Conservation (phyloP, 53 echinoderm and acorn worm genomes). For the Henricia sp. region DNA sequence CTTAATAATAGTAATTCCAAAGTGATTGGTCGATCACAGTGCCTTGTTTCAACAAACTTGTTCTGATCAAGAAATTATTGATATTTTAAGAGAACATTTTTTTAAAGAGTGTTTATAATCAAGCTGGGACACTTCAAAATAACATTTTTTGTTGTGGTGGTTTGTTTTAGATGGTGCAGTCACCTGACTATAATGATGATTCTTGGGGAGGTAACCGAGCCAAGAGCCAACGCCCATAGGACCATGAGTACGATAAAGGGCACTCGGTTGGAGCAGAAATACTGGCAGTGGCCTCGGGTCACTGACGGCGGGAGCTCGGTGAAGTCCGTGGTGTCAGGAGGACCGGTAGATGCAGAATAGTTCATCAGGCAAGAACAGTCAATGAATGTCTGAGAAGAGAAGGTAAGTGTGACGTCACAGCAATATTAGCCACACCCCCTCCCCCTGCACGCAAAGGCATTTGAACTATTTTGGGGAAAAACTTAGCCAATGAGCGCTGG, state of each 20-base stretch:
- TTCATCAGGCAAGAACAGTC: slow-evolving; percentile 20
- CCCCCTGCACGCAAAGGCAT: too few species aligned
- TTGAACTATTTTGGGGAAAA: too few species aligned
- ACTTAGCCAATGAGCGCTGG: too few species aligned
- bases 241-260: slow-evolving; percentile 41
- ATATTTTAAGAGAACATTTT: not conserved
- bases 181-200: slow-evolving; percentile 65
- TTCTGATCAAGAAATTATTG: not conserved
- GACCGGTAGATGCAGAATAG: not conserved
- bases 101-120: not conserved
- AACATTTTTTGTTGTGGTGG: not conserved
- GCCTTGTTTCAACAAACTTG: not conserved
- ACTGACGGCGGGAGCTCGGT: slow-evolving; percentile 39
- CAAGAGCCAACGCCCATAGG: slow-evolving; percentile 24
- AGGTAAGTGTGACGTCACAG: not conserved
- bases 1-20: too few species aligned
- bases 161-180: not conserved
- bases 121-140: too few species aligned
- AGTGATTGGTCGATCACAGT: too few species aligned
- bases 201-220: slow-evolving; percentile 49
- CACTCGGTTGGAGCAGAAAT: slow-evolving; percentile 21
- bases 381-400: slow-evolving; percentile 49
- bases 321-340: slow-evolving; percentile 28
- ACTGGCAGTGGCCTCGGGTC: slow-evolving; percentile 47
- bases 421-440: too few species aligned